phyloP scores from a whole-genome alignment of 2,113 vertebrate genomes.

The Danionella cerebrum region DNA sequence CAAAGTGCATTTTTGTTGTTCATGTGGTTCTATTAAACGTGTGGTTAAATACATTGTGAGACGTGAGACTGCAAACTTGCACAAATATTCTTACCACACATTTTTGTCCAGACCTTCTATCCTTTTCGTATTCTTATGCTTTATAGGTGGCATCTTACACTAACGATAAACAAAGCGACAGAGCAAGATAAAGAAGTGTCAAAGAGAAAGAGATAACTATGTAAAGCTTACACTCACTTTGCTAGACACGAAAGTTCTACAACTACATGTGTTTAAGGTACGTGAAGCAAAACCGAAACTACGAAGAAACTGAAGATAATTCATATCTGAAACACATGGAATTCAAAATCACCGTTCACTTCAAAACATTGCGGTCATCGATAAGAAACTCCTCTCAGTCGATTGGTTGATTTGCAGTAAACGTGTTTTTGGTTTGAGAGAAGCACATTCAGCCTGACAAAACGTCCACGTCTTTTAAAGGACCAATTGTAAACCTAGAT shows the following conservation, averaged over 20 bases:
- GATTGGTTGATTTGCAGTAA: not conserved
- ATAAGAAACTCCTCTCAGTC: not conserved
- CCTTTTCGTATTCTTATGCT: slow-evolving; percentile 78
- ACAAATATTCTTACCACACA: slow-evolving; percentile 81
- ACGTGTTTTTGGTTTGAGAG: not conserved
- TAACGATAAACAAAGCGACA: slow-evolving; percentile 42
- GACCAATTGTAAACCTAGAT: too few relatives aligned
- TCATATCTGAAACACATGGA: slow-evolving; percentile 47
- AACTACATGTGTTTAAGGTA: slow-evolving; percentile 13
- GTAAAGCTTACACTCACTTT: slow-evolving; percentile 43
- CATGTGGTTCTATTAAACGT: not conserved
- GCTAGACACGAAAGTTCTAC: slow-evolving; percentile 41
- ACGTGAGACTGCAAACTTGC: too few relatives aligned
- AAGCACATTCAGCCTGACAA: slow-evolving; percentile 7
- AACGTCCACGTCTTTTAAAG: too few relatives aligned
- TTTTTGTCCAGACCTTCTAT: slow-evolving; percentile 89
- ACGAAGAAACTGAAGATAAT: slow-evolving; percentile 12
- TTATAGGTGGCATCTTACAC: slow-evolving; percentile 66
- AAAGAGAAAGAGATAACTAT: not conserved
- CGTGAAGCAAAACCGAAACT: slow-evolving; percentile 14
- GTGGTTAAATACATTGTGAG: too few relatives aligned
- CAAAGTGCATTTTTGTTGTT: too few relatives aligned
- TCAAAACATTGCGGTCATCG: not conserved
- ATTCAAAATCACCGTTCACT: not conserved
- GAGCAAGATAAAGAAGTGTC: not conserved